Evolutionary conservation across 1,140 invertebrate genomes (phyloP).

Genomic region (Magallana ariakensis): DNA sequence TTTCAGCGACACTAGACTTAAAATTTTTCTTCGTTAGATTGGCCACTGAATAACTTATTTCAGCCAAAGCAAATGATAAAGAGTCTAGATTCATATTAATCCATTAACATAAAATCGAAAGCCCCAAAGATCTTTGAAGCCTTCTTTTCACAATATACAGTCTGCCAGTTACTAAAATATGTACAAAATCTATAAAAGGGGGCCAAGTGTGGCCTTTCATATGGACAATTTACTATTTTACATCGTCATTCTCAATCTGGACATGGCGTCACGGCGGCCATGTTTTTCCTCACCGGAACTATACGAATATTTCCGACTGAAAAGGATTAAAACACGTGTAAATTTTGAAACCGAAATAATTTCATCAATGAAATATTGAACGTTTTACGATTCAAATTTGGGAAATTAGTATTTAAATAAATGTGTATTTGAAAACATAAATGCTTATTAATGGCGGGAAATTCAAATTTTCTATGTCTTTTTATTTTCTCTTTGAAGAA

Average conservation of each 20-base stretch:
- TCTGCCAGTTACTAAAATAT: conserved; percentile 66
- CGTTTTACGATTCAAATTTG: too few species aligned
- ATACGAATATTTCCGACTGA: conserved; percentile 37
- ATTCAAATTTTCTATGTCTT: not conserved
- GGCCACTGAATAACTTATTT: conserved; percentile 97
- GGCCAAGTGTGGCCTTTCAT: conserved; percentile 66
- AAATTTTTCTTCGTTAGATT: conserved; percentile 97
- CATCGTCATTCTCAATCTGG: conserved; percentile 68
- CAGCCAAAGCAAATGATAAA: conserved; percentile 97
- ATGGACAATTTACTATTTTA: conserved; percentile 66
- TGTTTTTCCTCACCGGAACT: conserved; percentile 58
- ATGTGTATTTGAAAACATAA: too few species aligned
- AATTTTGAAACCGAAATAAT: too few species aligned
- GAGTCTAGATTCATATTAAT: conserved; percentile 99
- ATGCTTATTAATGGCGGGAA: not conserved
- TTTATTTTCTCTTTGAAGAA: too few species aligned
- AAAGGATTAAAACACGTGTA: too few species aligned
- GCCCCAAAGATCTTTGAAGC: conserved; percentile 81
- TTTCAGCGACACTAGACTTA: conserved; percentile 91
- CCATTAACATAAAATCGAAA: conserved; percentile 83
- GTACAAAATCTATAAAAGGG: conserved; percentile 62
- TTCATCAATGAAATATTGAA: too few species aligned
- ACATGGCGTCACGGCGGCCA: conserved; percentile 76
- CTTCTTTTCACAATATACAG: conserved; percentile 74
- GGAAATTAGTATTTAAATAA: too few species aligned